A percentile compares a stretch with the other conserved stretches of the same genome.
Conservation (phyloP, 2,797 vertebrate genomes). For the Pseudochirops corinnae region DNA sequence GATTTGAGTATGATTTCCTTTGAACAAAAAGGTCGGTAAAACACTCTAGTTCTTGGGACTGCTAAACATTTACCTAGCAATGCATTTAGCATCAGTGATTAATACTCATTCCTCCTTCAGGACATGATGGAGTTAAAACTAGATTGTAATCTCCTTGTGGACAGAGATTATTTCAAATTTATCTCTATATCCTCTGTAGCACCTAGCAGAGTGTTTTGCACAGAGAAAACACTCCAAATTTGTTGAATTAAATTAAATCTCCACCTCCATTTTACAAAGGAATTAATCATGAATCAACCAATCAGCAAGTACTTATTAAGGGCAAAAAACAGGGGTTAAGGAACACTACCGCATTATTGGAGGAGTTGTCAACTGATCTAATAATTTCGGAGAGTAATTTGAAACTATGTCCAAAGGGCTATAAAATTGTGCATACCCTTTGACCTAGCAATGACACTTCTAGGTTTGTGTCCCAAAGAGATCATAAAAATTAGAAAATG, state of each 20-base stretch:
- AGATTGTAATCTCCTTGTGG: not conserved
- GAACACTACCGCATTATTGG: not conserved
- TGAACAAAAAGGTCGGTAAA: not conserved
- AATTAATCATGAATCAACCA: not conserved
- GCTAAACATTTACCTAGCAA: not conserved
- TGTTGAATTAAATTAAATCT: not conserved
- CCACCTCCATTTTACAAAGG: not conserved
- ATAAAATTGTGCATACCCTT: too few species aligned
- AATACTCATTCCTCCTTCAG: not conserved
- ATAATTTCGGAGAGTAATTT: too few species aligned
- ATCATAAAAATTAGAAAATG: too few species aligned
- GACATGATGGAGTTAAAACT: not conserved
- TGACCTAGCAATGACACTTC: too few species aligned
- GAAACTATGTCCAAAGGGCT: too few species aligned
- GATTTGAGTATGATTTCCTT: not conserved
- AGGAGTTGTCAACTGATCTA: too few species aligned
- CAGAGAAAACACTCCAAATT: not conserved
- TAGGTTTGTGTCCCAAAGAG: too few species aligned
- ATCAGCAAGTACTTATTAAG: not conserved
- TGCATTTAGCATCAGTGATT: not conserved
- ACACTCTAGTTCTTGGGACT: not conserved
- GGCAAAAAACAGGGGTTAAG: constrained; percentile 15
- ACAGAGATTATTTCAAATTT: not conserved
- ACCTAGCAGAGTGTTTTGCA: not conserved
- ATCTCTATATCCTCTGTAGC: not conserved